Percentiles rank a stretch among this genome's conserved stretches.
Evolutionary conservation across 2,888 invertebrate species (phyloP).

Genomic region (Platycnemis pennipes): DNA sequence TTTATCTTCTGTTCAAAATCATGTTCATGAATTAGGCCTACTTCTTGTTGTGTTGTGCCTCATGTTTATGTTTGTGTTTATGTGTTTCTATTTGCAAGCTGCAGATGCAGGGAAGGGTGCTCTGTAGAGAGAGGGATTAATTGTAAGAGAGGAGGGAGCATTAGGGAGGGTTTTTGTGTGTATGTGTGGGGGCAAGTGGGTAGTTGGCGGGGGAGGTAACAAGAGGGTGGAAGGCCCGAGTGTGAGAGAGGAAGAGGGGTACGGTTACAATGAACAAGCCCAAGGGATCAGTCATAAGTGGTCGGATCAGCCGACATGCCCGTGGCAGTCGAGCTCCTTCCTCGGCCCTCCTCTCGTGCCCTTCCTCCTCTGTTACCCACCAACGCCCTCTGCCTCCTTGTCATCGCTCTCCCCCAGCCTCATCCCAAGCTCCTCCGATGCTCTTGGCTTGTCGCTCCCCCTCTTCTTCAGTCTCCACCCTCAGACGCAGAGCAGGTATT

Average conservation of each 20-base stretch:
- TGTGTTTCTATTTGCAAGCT: slow-evolving; percentile 66
- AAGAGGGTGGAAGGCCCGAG: slow-evolving; percentile 47
- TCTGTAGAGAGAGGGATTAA: slow-evolving; percentile 48
- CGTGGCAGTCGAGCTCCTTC: slow-evolving; percentile 45
- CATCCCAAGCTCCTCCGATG: slow-evolving; percentile 16
- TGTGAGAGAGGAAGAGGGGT: slow-evolving; percentile 50
- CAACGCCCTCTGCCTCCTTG: not conserved
- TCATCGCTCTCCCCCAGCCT: not conserved
- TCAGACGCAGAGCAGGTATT: slow-evolving; percentile 68
- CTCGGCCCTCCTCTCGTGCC: slow-evolving; percentile 47
- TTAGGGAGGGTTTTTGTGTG: not conserved
- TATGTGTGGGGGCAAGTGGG: not conserved
- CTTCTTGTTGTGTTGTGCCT: slow-evolving; percentile 41
- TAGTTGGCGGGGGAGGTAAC: not conserved
- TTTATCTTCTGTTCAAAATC: not conserved
- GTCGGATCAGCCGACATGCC: slow-evolving; percentile 43
- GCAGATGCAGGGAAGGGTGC: slow-evolving; percentile 62
- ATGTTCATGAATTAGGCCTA: not conserved
- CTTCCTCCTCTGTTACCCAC: not conserved
- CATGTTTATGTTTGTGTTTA: slow-evolving; percentile 66
- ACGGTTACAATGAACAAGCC: slow-evolving; percentile 43
- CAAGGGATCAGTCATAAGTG: slow-evolving; percentile 58
- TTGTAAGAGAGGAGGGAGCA: slow-evolving; percentile 41
- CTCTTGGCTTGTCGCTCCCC: slow-evolving; percentile 37
- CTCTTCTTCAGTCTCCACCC: slow-evolving; percentile 68